These are phyloP conservation scores for Drosophila emarginata DNA, from an alignment of 2,888 invertebrate species.

Conservation along the genomic window DNA sequence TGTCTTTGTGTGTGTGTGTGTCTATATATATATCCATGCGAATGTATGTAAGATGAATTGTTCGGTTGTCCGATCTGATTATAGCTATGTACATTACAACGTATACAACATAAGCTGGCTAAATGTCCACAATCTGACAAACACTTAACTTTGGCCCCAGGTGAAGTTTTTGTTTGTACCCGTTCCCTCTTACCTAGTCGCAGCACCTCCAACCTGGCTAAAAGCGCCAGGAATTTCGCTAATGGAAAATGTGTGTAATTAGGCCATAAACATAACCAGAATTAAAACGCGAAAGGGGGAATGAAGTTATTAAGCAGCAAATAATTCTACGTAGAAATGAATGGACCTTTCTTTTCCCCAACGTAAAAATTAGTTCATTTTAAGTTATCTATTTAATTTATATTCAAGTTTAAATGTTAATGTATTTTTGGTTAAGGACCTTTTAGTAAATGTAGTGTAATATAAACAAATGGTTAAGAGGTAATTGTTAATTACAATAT, in stretches of 20 bases:
- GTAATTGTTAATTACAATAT: not conserved
- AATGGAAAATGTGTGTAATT: constrained; percentile 38
- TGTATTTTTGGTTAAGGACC: not conserved
- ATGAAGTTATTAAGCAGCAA: not conserved
- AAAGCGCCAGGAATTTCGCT: constrained; percentile 13
- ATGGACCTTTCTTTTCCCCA: not conserved
- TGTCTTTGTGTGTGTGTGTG: constrained; percentile 16
- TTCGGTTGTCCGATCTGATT: constrained; percentile 48
- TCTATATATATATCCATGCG: constrained; percentile 8
- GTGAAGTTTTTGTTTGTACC: constrained; percentile 13
- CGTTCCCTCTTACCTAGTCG: constrained; percentile 1
- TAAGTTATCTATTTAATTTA: not conserved
- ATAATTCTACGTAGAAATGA: not conserved
- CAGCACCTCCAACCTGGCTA: not conserved
- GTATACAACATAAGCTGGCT: constrained; percentile 36
- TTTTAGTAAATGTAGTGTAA: not conserved
- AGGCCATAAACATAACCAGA: constrained; percentile 18
- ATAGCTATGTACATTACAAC: constrained; percentile 35
- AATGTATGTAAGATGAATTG: constrained; percentile 17
- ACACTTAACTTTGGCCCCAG: constrained; percentile 19
- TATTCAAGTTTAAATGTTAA: not conserved
- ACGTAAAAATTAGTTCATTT: not conserved
- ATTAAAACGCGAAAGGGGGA: not conserved
- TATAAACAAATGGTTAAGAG: not conserved
- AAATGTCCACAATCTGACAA: constrained; percentile 35